phyloP scores from a whole-genome alignment of 2,888 invertebrate genomes.

The Trisateles emortualis region DNA sequence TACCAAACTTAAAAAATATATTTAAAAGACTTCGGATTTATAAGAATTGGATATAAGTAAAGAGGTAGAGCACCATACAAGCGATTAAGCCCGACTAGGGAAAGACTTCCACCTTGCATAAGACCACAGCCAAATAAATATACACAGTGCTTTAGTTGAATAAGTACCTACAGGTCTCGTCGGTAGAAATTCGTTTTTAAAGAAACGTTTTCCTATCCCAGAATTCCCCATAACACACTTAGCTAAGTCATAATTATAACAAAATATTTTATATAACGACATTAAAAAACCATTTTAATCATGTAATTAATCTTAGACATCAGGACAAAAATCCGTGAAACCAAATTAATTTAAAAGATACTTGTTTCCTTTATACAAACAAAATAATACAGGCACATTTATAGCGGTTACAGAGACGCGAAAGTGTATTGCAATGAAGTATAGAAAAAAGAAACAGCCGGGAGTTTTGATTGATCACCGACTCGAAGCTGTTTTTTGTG shows the following conservation, averaged over 20 bases:
- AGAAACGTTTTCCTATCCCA: too few species aligned
- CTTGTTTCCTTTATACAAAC: conserved; percentile 80
- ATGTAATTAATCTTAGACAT: conserved; percentile 47
- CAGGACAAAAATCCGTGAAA: conserved; percentile 71
- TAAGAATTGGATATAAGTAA: too few species aligned
- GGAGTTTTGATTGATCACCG: conserved; percentile 86
- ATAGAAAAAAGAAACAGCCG: conserved; percentile 77
- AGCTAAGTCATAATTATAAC: conserved; percentile 4
- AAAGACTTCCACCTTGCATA: too few species aligned
- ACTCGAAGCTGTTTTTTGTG: conserved; percentile 80
- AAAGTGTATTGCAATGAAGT: conserved; percentile 83
- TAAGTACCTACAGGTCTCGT: too few species aligned
- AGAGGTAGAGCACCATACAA: too few species aligned
- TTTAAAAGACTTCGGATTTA: too few species aligned
- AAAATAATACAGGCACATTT: conserved; percentile 79
- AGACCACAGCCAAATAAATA: too few species aligned
- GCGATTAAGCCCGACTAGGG: too few species aligned
- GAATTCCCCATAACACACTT: too few species aligned
- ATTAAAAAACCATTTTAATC: conserved; percentile 35
- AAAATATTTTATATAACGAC: conserved; percentile 15
- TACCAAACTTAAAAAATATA: too few species aligned
- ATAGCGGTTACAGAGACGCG: conserved; percentile 80
- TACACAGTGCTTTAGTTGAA: too few species aligned
- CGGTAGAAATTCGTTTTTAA: too few species aligned
- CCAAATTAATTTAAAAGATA: conserved; percentile 80